phyloP scores from a whole-genome alignment of 2,888 invertebrate species.

The Drosophila percnosoma region DNA sequence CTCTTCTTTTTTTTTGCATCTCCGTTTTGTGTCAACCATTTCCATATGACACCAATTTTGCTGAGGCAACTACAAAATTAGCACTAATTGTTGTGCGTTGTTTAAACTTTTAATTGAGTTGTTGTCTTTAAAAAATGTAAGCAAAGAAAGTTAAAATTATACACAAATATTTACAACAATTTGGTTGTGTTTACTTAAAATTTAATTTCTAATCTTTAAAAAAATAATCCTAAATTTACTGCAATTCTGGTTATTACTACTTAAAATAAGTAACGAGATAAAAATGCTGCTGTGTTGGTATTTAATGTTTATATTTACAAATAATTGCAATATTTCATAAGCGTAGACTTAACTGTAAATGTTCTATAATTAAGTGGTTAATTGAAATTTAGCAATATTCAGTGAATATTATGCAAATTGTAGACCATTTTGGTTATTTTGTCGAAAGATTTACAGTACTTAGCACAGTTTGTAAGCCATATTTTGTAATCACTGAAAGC shows the following conservation, averaged over 20 bases:
- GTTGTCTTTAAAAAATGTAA: neutral
- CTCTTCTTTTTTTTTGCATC: neutral
- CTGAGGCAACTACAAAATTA: constrained; percentile 8
- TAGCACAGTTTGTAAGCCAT: constrained; percentile 11
- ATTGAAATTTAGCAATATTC: neutral
- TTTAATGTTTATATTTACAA: too few relatives aligned
- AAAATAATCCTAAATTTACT: neutral
- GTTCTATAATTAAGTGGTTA: neutral
- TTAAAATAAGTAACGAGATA: neutral
- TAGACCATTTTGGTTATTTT: constrained; percentile 2
- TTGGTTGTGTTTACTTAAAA: neutral
- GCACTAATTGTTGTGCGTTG: constrained; percentile 8
- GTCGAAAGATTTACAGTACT: constrained; percentile 8
- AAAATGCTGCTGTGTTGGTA: too few relatives aligned
- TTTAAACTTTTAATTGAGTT: constrained; percentile 32
- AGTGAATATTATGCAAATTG: neutral
- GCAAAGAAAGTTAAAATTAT: neutral
- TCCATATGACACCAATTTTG: constrained; percentile 6
- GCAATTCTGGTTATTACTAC: neutral
- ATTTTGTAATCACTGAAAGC: constrained; percentile 35
- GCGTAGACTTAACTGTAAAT: neutral
- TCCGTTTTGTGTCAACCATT: constrained; percentile 45
- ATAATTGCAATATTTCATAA: neutral
- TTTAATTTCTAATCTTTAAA: rapidly evolving
- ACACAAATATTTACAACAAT: neutral